Evolutionary conservation across 1,140 invertebrate species (phyloP).

Genomic region (Drosophila willistoni): DNA sequence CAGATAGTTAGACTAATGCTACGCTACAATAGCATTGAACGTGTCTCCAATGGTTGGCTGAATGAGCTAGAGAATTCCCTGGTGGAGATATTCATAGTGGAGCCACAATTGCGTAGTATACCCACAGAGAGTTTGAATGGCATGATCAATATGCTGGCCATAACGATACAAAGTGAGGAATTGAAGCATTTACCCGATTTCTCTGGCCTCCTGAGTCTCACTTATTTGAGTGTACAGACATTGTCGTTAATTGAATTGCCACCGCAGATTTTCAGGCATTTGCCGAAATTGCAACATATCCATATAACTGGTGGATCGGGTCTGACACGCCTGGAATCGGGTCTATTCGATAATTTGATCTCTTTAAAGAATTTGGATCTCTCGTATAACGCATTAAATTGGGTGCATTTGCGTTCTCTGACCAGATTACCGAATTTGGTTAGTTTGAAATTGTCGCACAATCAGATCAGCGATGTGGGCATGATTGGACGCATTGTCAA

Average conservation of each 20-base stretch:
- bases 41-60: conserved; percentile 91
- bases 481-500: conserved; percentile 90
- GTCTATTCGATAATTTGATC: conserved; percentile 89
- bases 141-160: conserved; percentile 90
- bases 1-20: conserved; percentile 91
- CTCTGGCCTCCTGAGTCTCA: conserved; percentile 86
- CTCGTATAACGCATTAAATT: conserved; percentile 90
- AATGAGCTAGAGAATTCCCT: conserved; percentile 90
- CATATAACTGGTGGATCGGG: conserved; percentile 88
- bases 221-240: conserved; percentile 89
- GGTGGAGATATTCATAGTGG: conserved; percentile 92
- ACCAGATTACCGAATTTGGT: conserved; percentile 88
- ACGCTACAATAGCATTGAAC: conserved; percentile 91
- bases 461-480: conserved; percentile 89
- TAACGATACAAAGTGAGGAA: conserved; percentile 90
- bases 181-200: conserved; percentile 89
- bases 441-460: conserved; percentile 88
- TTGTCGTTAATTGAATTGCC: conserved; percentile 88
- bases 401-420: conserved; percentile 91
- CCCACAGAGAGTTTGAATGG: conserved; percentile 90
- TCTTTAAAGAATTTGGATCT: conserved; percentile 90
- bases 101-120: conserved; percentile 90
- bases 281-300: conserved; percentile 89
- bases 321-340: conserved; percentile 88
- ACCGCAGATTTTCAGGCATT: conserved; percentile 88